Base-by-base conservation (phyloP, 2,113 vertebrate genomes). In the Tetrax tetrax region DNA sequence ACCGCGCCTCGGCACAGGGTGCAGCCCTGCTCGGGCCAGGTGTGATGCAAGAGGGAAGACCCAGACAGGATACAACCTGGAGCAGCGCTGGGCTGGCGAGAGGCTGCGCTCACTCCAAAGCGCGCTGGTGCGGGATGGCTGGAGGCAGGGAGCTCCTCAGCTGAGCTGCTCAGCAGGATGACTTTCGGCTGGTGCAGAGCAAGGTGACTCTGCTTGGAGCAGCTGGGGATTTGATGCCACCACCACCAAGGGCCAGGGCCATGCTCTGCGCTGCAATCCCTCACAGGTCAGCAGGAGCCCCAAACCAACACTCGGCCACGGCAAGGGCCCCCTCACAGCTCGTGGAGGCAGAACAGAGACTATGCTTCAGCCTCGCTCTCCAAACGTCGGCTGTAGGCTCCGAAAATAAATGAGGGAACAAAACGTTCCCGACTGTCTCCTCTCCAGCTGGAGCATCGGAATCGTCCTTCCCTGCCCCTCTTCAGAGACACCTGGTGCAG, bases 61-160 rank as follows among this genome's bases (percentile, higher is more conserved):
- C 68, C 80, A 48, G 74, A 1, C 10, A 4, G 38, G 38, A 14
- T 20, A 6, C n/a, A 29, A 23, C 27, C 35, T 3, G 12, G 56
- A 71, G 60, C 69, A 15, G 59, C 0, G 2, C 10, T 0, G 80
- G 12, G 77, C 68, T 78, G 83, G 79, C 4, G 3, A 8, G 63
- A 28, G 53, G 14, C 28, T 48, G 12, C 54, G 45, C 47, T 57
- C 48, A 6, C 31, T 35, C 76, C 19, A 7, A 5, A 19, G 33
- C 45, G 5, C 0, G 4, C 38, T 13, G 57, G 48, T 22, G n/a
- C 18, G 0, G 37, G 18, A 4, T 0, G 14, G 51, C 75, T 8
- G 43, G 6, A 6, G 41, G 23, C 70, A 43, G 10, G 15, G 72
- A 59, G 51, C 50, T 22, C 4, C 81, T 35, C 19, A 4, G 75